A percentile compares a stretch with the other conserved stretches of the same genome.
These are phyloP conservation scores for Notocelia uddmanniana DNA, from an alignment of 2,888 invertebrate genomes.

Conservation along the genomic window DNA sequence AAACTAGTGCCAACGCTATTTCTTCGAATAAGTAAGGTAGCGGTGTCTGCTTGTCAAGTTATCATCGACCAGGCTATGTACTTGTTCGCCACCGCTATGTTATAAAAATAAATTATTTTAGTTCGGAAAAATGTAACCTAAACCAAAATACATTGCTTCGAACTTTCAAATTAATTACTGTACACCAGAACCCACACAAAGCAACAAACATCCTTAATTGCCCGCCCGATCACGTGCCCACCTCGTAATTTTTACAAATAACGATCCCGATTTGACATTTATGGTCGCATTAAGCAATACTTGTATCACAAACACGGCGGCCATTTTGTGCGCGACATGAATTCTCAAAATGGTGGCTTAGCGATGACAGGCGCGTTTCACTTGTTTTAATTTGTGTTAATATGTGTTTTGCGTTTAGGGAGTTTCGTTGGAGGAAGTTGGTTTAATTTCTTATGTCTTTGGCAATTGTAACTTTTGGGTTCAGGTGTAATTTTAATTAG, in stretches of 20 bases:
- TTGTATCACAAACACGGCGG: conserved; percentile 67
- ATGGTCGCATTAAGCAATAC: conserved; percentile 77
- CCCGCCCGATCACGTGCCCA: conserved; percentile 72
- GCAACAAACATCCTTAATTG: conserved; percentile 69
- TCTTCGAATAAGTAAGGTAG: too few species aligned
- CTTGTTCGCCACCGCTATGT: too few species aligned
- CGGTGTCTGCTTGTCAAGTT: too few species aligned
- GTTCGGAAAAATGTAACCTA: not conserved
- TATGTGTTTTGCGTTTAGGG: conserved; percentile 48
- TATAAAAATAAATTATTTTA: too few species aligned
- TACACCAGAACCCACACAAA: conserved; percentile 15
- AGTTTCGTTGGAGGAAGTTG: conserved; percentile 39
- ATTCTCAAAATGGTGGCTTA: conserved; percentile 71
- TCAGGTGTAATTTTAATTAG: conserved; percentile 39
- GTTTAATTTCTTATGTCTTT: conserved; percentile 44
- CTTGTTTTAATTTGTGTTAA: conserved; percentile 53
- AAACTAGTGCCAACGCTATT: too few species aligned
- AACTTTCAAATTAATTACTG: conserved; percentile 8
- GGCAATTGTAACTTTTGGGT: conserved; percentile 38
- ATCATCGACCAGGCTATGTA: too few species aligned
- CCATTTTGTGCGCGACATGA: conserved; percentile 74
- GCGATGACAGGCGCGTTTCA: conserved; percentile 54
- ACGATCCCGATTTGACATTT: conserved; percentile 81
- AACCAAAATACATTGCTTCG: not conserved
- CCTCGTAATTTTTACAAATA: conserved; percentile 79